Conservation (phyloP, 2,113 vertebrate genomes). For the Gavia stellata region DNA sequence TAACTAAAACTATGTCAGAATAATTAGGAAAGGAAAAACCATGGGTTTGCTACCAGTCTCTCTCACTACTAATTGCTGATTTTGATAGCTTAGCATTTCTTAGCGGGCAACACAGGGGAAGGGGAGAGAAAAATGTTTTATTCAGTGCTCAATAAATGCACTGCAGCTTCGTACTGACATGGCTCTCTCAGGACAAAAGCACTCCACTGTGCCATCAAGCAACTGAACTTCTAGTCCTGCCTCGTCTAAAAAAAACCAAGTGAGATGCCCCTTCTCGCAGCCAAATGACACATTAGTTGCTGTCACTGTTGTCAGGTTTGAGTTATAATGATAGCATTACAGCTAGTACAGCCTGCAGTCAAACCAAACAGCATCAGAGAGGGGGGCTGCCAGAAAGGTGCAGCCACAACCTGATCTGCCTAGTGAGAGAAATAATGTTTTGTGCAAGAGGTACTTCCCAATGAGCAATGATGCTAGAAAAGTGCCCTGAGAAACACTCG, state of each 20-base stretch:
- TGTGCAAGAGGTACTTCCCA: background rate
- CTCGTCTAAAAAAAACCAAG: background rate
- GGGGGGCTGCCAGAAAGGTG: background rate
- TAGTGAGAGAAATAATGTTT: background rate
- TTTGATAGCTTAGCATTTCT: background rate
- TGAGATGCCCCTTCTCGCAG: background rate
- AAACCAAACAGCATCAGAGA: background rate
- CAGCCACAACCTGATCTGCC: background rate
- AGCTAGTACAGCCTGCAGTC: conserved; percentile 2
- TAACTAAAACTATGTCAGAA: background rate
- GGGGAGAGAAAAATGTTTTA: background rate
- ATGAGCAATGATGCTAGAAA: background rate
- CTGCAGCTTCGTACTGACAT: background rate
- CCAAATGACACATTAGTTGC: background rate
- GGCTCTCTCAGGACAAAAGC: background rate
- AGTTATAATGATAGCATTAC: background rate
- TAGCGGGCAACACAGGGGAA: background rate
- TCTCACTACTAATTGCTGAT: background rate
- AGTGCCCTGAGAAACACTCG: background rate
- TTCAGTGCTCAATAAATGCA: background rate
- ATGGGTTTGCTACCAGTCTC: background rate
- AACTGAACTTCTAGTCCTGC: background rate
- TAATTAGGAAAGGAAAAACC: background rate
- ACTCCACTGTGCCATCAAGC: background rate
- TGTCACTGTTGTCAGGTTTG: conserved; percentile 1